Conservation (phyloP, 2,888 invertebrate species). For the Brassicogethes aeneus region DNA sequence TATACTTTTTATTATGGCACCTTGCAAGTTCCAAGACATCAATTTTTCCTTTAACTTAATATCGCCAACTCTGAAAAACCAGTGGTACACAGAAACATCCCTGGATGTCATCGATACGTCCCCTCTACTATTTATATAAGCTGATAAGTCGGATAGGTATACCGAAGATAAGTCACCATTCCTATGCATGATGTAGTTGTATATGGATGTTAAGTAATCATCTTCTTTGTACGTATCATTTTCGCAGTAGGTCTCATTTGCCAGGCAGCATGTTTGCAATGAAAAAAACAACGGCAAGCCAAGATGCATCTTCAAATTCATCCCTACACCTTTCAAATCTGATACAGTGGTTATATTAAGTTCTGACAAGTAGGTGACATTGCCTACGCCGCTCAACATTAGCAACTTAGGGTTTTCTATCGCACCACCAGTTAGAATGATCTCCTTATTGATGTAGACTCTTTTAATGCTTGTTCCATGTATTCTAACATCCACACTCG, state of each 20-base stretch:
- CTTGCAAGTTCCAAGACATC: background rate
- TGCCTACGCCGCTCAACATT: constrained; percentile 51
- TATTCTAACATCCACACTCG: background rate
- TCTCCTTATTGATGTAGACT: constrained; percentile 42
- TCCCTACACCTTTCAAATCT: constrained; percentile 17
- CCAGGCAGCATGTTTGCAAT: background rate
- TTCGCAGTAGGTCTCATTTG: background rate
- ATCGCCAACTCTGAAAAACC: background rate
- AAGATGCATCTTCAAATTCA: background rate
- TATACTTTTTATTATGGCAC: background rate
- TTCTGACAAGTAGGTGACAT: constrained; percentile 33
- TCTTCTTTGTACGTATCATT: background rate
- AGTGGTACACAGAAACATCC: background rate
- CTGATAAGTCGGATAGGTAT: background rate
- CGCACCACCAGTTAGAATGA: constrained; percentile 54
- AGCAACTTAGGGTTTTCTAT: constrained; percentile 57
- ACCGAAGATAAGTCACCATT: background rate
- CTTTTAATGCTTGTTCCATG: background rate
- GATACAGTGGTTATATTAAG: constrained; percentile 25
- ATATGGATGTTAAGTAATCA: background rate
- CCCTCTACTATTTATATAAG: background rate
- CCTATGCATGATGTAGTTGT: background rate
- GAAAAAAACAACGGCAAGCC: background rate
- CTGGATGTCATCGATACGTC: background rate
- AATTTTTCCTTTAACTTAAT: background rate